A percentile compares a stretch with the other conserved stretches of the same genome.
phyloP scores from a whole-genome alignment of 1,140 invertebrate species.

The Musca domestica region DNA sequence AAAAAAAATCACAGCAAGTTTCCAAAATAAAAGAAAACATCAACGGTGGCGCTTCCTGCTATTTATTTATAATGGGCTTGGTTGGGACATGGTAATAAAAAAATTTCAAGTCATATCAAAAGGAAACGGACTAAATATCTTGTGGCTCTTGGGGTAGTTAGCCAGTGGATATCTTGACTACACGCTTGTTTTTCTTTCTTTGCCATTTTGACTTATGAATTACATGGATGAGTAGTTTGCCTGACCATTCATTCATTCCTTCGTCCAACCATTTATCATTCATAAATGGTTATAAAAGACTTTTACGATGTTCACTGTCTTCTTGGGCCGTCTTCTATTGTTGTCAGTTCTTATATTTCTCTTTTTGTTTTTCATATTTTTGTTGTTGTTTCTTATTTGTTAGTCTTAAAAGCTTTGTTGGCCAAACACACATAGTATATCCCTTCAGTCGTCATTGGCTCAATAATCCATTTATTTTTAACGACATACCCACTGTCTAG shows the following conservation, averaged over 20 bases:
- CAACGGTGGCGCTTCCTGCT: too few relatives aligned
- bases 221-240: conserved; percentile 4
- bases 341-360: not conserved
- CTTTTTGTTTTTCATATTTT: not conserved
- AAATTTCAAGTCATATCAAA: too few relatives aligned
- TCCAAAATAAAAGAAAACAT: too few relatives aligned
- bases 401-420: not conserved
- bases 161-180: too few relatives aligned
- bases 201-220: conserved; percentile 13
- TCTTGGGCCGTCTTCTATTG: not conserved
- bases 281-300: not conserved
- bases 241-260: not conserved
- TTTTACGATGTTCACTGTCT: not conserved
- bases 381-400: not conserved
- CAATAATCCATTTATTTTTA: conserved; percentile 52
- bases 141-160: too few relatives aligned
- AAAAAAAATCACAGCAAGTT: too few relatives aligned
- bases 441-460: conserved; percentile 40
- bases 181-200: not conserved
- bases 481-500: conserved; percentile 31
- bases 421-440: too few relatives aligned
- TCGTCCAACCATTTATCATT: conserved; percentile 8
- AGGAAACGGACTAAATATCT: too few relatives aligned
- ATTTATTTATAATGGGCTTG: too few relatives aligned
- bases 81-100: too few relatives aligned